phyloP scores from a whole-genome alignment of 2,113 vertebrate genomes.

The Gavia stellata region DNA sequence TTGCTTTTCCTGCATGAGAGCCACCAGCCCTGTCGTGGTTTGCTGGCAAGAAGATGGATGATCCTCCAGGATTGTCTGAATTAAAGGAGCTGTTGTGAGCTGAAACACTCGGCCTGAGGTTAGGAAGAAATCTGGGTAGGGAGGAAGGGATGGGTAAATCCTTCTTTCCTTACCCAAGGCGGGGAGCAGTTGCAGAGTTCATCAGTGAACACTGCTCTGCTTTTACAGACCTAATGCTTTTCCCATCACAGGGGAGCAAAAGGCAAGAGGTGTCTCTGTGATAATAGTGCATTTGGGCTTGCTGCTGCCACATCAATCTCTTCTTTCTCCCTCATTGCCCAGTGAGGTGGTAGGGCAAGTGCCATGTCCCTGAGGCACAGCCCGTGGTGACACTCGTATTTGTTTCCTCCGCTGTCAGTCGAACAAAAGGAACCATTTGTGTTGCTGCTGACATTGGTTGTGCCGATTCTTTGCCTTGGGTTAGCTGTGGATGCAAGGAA shows the following conservation, averaged over 20 bases:
- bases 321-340: not conserved
- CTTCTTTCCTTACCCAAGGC: not conserved
- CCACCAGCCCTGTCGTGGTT: not conserved
- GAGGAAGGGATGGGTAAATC: not conserved
- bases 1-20: not conserved
- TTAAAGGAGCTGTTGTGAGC: not conserved
- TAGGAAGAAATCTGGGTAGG: not conserved
- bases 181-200: not conserved
- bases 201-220: not conserved
- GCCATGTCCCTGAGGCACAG: not conserved
- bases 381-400: accelerated
- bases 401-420: not conserved
- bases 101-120: not conserved
- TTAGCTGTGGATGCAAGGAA: not conserved
- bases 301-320: not conserved
- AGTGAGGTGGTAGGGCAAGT: too few species aligned
- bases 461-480: not conserved
- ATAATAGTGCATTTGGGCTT: not conserved
- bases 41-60: not conserved
- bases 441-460: not conserved
- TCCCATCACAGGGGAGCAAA: not conserved
- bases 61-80: not conserved
- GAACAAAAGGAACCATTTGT: not conserved
- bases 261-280: not conserved
- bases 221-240: not conserved